Conservation (phyloP, 1,140 invertebrate genomes). For the Sipha flava region DNA sequence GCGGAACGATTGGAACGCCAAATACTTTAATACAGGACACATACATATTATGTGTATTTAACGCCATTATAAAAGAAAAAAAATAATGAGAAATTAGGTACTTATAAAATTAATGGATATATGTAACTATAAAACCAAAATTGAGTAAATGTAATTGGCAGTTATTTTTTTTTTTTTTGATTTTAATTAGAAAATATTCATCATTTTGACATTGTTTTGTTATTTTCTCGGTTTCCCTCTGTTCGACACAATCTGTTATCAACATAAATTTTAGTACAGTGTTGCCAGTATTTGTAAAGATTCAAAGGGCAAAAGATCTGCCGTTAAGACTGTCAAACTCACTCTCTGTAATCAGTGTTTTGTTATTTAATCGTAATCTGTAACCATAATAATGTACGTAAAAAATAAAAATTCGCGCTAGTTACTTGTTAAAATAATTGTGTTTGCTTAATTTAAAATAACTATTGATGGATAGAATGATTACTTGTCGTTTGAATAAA, state of each 20-base stretch:
- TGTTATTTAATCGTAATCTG: background rate
- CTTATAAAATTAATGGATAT: too few species aligned
- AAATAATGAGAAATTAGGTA: background rate
- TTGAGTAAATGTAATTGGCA: background rate
- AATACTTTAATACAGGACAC: slow-evolving; percentile 17
- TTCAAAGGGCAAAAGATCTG: too few species aligned
- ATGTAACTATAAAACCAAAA: too few species aligned
- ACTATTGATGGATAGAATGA: too few species aligned
- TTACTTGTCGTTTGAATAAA: too few species aligned
- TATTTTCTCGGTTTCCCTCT: background rate
- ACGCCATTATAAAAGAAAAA: background rate
- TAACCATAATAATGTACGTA: background rate
- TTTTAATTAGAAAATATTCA: background rate
- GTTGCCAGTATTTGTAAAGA: background rate
- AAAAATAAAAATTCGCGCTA: background rate
- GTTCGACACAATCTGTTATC: background rate
- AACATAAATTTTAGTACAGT: background rate
- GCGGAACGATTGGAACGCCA: background rate
- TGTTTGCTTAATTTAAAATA: background rate
- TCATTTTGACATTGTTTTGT: background rate
- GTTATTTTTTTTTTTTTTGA: background rate
- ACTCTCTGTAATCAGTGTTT: background rate
- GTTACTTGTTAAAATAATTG: background rate
- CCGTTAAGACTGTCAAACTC: background rate
- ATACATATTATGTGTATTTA: background rate